Base-by-base conservation (phyloP, 2,113 vertebrate genomes). In the Monopterus albus region DNA sequence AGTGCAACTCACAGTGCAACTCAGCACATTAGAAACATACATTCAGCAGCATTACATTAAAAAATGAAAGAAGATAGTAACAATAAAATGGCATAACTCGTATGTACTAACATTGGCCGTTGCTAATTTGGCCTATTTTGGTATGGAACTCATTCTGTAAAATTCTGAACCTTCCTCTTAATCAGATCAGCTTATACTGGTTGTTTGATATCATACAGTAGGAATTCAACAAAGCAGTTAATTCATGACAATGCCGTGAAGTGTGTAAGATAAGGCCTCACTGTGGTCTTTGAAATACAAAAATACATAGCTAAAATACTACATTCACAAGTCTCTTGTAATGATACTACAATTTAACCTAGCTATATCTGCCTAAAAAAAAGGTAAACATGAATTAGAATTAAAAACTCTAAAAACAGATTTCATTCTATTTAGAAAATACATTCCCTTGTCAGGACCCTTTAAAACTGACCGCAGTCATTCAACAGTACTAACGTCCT, bases 401-500 rank as follows among this genome's bases (percentile, higher is more conserved):
- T 77, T 46, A 75, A 59, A 62, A 64, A 67, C 21, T 71, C 78
- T 78, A 84, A 46, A 81, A 84, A 82, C 63, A 74, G 79, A 77
- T 73, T 63, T 89, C 23, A 63, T 77, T 77, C 84, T 85, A 90
- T 73, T 28, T 64, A 70, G 70, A 76, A 90, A 84, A 85, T 91
- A 90, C 86, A 89, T 86, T 89, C 81, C 82, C 74, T 81, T 81
- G 78, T 91, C 88, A 89, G 85, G 83, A 91, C 75, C 69, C 59
- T 86, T 81, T 66, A 76, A 69, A 75, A 71, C 52, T 26, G 45
- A 79, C 75, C 69, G 68, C 55, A 72, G 66, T 21, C 65, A 49
- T 70, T 81, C 52, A 76, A 74, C 72, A 52, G 69, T 21, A 45
- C 71, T 69, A 61, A 64, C 42, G 83, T 75, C 68, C 81, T 91